Conservation (phyloP, 2,113 vertebrate species). For the Limnothrissa miodon region DNA sequence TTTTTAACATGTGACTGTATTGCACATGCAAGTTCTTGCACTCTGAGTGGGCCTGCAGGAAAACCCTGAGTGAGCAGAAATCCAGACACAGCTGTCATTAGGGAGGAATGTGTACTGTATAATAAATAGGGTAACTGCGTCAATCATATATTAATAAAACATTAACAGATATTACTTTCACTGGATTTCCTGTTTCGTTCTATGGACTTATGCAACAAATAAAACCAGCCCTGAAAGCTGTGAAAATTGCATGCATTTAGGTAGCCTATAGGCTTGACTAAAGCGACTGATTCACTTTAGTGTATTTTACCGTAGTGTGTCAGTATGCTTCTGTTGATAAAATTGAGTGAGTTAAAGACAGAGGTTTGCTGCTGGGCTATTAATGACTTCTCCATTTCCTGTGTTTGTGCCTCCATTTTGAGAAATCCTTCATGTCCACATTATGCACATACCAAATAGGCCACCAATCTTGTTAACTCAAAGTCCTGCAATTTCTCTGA, state of each 20-base stretch:
- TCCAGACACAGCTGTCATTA: background rate
- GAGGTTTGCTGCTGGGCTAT: background rate
- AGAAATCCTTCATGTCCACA: background rate
- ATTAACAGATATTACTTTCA: background rate
- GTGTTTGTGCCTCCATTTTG: background rate
- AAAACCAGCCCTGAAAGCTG: background rate
- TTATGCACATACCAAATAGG: background rate
- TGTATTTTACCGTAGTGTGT: background rate
- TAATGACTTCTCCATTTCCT: background rate
- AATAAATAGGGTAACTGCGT: background rate
- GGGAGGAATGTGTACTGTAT: background rate
- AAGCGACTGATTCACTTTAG: background rate
- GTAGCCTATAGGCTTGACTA: background rate
- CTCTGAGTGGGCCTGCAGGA: background rate
- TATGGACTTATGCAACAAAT: background rate
- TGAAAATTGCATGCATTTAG: background rate
- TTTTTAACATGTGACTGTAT: background rate
- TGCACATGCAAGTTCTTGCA: background rate
- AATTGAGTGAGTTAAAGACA: background rate
- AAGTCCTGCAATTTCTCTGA: background rate
- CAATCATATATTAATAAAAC: background rate
- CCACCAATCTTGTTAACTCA: background rate
- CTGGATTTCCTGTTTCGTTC: background rate
- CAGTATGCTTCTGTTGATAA: background rate
- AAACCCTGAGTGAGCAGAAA: background rate